Conservation (phyloP, 2,797 vertebrate genomes). For the Huso huso region DNA sequence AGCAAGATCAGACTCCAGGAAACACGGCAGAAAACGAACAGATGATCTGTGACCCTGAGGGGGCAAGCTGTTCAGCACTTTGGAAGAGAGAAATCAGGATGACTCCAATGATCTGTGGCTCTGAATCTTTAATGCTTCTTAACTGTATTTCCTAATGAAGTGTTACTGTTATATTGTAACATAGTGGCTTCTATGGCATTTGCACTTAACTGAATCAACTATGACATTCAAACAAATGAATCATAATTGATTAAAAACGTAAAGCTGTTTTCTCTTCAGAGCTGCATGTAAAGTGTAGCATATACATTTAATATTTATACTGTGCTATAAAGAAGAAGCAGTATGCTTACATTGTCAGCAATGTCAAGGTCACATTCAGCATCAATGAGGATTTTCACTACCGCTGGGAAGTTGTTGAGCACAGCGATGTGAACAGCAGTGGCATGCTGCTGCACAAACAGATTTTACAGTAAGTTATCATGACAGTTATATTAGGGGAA, state of each 20-base stretch:
- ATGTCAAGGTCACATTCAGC: constrained; percentile 68
- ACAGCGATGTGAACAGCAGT: constrained; percentile 64
- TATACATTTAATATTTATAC: not conserved
- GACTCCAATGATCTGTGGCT: no score
- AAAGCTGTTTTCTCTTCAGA: not conserved
- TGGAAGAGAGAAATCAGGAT: no score
- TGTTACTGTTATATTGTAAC: no score
- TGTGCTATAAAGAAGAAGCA: not conserved
- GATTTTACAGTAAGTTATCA: no score
- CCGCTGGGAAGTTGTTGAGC: constrained; percentile 57
- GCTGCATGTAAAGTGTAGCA: not conserved
- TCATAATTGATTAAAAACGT: not conserved
- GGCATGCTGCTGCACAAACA: constrained; percentile 56
- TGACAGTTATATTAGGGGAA: no score
- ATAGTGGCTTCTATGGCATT: no score
- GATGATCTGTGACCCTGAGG: no score
- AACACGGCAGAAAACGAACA: not conserved
- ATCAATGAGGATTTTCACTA: constrained; percentile 66
- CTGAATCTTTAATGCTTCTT: no score
- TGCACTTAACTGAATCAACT: no score
- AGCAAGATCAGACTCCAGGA: not conserved
- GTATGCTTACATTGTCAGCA: constrained; percentile 65
- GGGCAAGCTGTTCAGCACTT: no score
- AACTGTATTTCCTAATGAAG: no score
- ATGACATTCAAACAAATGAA: not conserved